These are phyloP conservation scores for Symphodus melops DNA, from an alignment of 2,113 vertebrate species.

Conservation along the genomic window DNA sequence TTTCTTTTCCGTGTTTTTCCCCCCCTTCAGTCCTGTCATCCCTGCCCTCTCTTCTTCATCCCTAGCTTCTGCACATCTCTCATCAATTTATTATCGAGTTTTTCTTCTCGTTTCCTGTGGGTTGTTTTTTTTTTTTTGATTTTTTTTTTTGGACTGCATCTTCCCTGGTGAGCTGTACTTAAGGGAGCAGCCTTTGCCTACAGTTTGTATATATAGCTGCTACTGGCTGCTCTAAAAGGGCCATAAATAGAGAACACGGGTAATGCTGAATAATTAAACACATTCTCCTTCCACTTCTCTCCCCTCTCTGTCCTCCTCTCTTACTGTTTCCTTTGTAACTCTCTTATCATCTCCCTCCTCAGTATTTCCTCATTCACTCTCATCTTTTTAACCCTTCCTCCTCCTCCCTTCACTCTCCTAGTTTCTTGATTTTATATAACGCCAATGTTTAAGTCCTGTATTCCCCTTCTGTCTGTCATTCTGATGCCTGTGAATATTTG, in stretches of 20 bases:
- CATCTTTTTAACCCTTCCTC: conserved; percentile 9
- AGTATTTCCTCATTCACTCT: conserved; percentile 30
- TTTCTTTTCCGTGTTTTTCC: conserved; percentile 17
- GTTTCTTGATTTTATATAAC: conserved; percentile 4
- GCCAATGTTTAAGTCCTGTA: not conserved
- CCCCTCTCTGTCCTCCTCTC: conserved; percentile 31
- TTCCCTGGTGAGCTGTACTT: conserved; percentile 54
- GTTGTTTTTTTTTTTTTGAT: conserved; percentile 46
- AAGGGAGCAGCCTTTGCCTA: conserved; percentile 43
- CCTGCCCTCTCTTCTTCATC: conserved; percentile 3
- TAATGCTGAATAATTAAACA: conserved; percentile 82
- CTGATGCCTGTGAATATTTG: conserved; percentile 59
- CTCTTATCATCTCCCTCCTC: conserved; percentile 33
- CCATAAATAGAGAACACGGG: conserved; percentile 81
- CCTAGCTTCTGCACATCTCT: conserved; percentile 8
- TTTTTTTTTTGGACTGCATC: conserved; percentile 49
- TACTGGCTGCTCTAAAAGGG: conserved; percentile 70
- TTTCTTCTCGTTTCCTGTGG: conserved; percentile 22
- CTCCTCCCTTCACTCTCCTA: not conserved
- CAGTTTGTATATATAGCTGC: conserved; percentile 63
- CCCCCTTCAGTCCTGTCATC: conserved; percentile 11
- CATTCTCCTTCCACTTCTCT: conserved; percentile 56
- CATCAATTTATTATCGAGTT: conserved; percentile 63
- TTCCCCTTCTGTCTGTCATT: conserved; percentile 10
- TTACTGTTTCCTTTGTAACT: conserved; percentile 39